Percentiles rank a stretch among this genome's conserved stretches.
Conservation (phyloP, 2,797 vertebrate genomes). For the Lacerta viridis region DNA sequence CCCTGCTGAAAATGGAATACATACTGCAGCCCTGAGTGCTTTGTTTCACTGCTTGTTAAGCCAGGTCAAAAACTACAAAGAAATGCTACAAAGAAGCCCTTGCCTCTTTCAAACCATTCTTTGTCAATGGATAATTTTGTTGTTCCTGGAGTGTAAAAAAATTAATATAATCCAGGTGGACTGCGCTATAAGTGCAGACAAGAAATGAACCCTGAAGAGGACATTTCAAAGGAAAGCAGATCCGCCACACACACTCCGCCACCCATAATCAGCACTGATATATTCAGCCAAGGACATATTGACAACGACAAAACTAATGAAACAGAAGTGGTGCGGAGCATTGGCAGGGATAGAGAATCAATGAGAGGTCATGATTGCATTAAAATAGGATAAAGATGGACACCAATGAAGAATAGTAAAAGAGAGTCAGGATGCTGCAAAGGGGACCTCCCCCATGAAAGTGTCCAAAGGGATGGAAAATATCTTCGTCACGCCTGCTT, state of each 20-base stretch:
- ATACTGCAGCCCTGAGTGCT: background rate
- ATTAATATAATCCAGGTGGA: background rate
- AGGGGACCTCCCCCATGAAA: background rate
- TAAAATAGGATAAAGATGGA: conserved; percentile 27
- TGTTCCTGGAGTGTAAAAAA: background rate
- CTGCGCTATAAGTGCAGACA: background rate
- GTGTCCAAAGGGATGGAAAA: background rate
- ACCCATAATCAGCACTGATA: background rate
- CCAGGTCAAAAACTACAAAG: background rate
- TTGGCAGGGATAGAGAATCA: conserved; percentile 22
- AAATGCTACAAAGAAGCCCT: background rate
- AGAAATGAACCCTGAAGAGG: background rate
- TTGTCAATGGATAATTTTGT: background rate
- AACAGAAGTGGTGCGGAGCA: background rate
- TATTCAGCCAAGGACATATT: conserved; percentile 26
- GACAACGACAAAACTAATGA: conserved; percentile 19
- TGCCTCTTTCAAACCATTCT: background rate
- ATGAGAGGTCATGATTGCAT: background rate
- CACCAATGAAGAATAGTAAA: background rate
- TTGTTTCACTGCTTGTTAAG: background rate
- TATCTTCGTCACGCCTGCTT: background rate
- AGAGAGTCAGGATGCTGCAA: background rate
- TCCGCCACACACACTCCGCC: no score
- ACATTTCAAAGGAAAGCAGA: background rate
- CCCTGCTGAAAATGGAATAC: background rate